A percentile compares a stretch with the other conserved stretches of the same genome.
phyloP scores from a whole-genome alignment of 2,113 vertebrate genomes.

The Synodontis membranacea region DNA sequence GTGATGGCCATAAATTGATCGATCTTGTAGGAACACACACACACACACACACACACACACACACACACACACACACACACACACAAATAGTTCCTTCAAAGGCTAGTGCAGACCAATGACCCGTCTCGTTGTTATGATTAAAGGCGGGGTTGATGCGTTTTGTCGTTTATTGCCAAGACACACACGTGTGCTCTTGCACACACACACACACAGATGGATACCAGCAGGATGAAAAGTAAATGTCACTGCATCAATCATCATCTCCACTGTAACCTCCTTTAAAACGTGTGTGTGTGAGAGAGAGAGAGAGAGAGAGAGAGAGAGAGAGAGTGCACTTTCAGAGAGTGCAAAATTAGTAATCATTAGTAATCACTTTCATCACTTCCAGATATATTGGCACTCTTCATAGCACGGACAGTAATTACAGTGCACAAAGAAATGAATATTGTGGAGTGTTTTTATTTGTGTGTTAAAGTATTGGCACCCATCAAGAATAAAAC shows the following conservation, averaged over 20 bases:
- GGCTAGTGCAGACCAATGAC: slow-evolving; percentile 2
- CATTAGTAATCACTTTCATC: neutral
- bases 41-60: slow-evolving; percentile 35
- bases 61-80: slow-evolving; percentile 36
- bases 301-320: neutral
- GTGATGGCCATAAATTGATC: slow-evolving; percentile 36
- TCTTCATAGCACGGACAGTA: neutral
- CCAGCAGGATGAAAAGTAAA: slow-evolving; percentile 40
- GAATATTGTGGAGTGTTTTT: neutral
- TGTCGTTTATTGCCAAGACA: neutral
- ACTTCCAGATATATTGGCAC: neutral
- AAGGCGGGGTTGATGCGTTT: slow-evolving; percentile 14
- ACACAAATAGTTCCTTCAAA: slow-evolving; percentile 6
- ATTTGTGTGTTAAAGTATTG: neutral
- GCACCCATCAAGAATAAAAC: neutral
- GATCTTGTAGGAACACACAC: slow-evolving; percentile 24
- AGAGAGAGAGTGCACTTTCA: neutral
- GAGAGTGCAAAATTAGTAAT: neutral
- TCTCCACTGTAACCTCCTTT: neutral
- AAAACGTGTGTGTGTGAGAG: slow-evolving; percentile 11
- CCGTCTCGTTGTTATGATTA: slow-evolving; percentile 33
- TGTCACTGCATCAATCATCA: slow-evolving; percentile 44
- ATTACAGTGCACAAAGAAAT: neutral
- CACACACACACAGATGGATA: slow-evolving; percentile 37
- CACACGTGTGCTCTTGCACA: too few relatives aligned